Evolutionary conservation across 2,113 vertebrate genomes (phyloP).

Genomic region (Channa argus): DNA sequence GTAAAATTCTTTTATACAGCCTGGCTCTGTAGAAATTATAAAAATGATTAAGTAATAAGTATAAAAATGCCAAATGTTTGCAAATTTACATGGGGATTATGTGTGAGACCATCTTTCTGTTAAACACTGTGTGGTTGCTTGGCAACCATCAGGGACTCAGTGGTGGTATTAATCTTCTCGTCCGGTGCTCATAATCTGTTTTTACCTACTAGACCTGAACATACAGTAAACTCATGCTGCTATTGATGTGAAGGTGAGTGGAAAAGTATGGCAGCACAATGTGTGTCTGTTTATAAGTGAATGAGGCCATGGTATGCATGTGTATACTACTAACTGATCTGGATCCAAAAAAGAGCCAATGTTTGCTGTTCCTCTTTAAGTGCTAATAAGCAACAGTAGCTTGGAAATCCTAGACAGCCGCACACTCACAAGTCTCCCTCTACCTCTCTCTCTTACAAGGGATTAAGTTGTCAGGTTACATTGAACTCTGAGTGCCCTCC

Average conservation of each 20-base stretch:
- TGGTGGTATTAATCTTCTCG: background rate
- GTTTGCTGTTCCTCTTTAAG: slow-evolving; percentile 40
- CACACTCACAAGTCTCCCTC: slow-evolving; percentile 34
- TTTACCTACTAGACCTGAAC: no score
- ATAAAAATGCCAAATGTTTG: background rate
- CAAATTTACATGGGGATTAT: background rate
- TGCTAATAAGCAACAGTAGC: slow-evolving; percentile 67
- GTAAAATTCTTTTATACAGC: no score
- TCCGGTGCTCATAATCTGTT: no score
- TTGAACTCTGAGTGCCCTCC: slow-evolving; percentile 73
- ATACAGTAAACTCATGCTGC: background rate
- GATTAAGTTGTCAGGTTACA: slow-evolving; percentile 81
- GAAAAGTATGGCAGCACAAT: slow-evolving; percentile 12
- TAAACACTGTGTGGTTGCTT: background rate
- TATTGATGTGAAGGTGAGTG: background rate
- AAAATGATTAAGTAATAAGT: background rate
- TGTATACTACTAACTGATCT: slow-evolving; percentile 21
- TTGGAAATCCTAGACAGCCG: slow-evolving; percentile 56
- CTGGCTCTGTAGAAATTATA: no score
- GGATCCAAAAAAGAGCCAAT: slow-evolving; percentile 20
- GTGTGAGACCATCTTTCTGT: background rate
- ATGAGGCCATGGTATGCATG: background rate
- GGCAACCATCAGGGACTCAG: background rate
- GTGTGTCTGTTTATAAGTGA: slow-evolving; percentile 3
- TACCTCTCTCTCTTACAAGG: slow-evolving; percentile 68